Evolutionary conservation across 2,888 invertebrate species (phyloP), one percentile per base, ranked within the genome.

Genomic region (Tipula lateralis): DNA sequence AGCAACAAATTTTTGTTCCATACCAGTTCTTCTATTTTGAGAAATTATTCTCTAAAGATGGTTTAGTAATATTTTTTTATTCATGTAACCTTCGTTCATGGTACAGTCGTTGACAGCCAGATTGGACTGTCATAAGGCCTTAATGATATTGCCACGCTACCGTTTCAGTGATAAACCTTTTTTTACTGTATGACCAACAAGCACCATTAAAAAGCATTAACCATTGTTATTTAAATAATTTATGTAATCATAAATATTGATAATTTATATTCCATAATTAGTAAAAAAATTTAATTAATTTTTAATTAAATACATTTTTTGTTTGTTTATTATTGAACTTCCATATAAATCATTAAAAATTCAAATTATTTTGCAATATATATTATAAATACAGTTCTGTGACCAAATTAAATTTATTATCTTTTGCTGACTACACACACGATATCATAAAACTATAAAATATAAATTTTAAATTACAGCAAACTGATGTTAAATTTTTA

Each of bases 241-340:
- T 66, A 66, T 66, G 66, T 66, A 24, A 66, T 24, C 66, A 66
- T 66, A 66, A 66, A 66, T 66, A 66, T 24, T 66, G 9, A 66
- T 66, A 66, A 66, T 66, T 66, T 66, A 66, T 24, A 66, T 66
- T 66, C 66, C 24, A 66, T 66, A 66, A 66, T 66, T 66, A 66
- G 66, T 66, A 66, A 66, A 66, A 66, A n/a, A n/a, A 66, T 66
- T 24, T 66, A 66, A 66, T 66, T 66, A 66, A 66, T 66, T 66
- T 19, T 66, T 66, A 24, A 66, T 66, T 66, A 24, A 66, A 66
- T 24, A 24, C 24, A 66, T 66, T 24, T 66, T 66, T 66, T 9
- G 1, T 66, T 66, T 66, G 24, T 66, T 44, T 16, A 24, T 24
- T 24, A 66, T 24, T 7, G 24, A 66, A 66, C 13, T 24, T 24